These are phyloP conservation scores for Climacteris rufus DNA, from an alignment of 2,113 vertebrate genomes.

Conservation along the genomic window DNA sequence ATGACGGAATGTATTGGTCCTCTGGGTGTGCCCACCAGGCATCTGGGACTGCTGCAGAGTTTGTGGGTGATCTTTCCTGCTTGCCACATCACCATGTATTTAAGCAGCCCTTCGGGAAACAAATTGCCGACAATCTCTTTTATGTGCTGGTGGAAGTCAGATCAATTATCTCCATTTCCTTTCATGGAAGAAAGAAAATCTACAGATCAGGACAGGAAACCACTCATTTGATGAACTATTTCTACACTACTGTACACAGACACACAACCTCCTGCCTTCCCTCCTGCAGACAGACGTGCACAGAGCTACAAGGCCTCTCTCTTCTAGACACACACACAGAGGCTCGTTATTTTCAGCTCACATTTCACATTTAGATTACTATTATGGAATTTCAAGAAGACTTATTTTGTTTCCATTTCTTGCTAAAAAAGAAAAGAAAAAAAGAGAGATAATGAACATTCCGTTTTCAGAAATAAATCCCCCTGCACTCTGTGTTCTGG, in stretches of 20 bases:
- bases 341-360: neutral
- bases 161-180: slow-evolving; percentile 59
- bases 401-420: neutral
- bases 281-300: neutral
- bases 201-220: slow-evolving; percentile 51
- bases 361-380: neutral
- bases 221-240: slow-evolving; percentile 53
- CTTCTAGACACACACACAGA: neutral
- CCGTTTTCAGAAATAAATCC: neutral
- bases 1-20: neutral
- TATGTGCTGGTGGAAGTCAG: slow-evolving; percentile 40
- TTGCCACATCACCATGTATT: neutral
- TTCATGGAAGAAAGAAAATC: slow-evolving; percentile 45
- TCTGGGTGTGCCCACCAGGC: slow-evolving; percentile 1
- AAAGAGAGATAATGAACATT: neutral
- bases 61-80: neutral
- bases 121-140: slow-evolving; percentile 11
- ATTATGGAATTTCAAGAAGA: neutral
- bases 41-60: neutral
- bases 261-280: neutral
- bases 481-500: neutral
- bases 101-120: slow-evolving; percentile 15
- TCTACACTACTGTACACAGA: neutral
- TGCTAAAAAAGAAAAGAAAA: neutral
- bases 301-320: neutral